Evolutionary conservation across 2,888 invertebrate genomes (phyloP).

Genomic region (Himalopsyche anomala): DNA sequence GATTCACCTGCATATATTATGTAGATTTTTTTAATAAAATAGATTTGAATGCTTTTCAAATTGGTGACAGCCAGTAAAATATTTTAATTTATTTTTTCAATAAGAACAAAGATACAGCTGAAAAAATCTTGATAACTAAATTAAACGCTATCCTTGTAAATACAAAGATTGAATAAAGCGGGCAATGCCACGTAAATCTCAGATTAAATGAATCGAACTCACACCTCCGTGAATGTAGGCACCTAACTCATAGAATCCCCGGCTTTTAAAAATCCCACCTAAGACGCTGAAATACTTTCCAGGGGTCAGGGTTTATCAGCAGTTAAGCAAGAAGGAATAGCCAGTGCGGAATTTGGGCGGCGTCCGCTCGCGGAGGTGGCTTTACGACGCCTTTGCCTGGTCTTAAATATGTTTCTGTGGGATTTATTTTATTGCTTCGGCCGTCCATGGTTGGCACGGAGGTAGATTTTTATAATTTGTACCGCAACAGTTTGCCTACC

Average conservation of each 20-base stretch:
- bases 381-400: conserved; percentile 42
- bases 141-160: too few relatives aligned
- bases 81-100: too few relatives aligned
- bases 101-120: too few relatives aligned
- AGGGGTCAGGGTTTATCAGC: conserved; percentile 43
- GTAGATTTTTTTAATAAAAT: too few relatives aligned
- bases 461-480: not conserved
- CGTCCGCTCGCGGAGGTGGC: conserved; percentile 12
- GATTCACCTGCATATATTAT: too few relatives aligned
- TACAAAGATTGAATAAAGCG: not conserved
- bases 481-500: conserved; percentile 3
- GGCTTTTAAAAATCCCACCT: conserved; percentile 42
- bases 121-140: too few relatives aligned
- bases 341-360: conserved; percentile 38
- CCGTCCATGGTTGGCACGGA: not conserved
- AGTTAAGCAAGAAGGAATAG: conserved; percentile 26
- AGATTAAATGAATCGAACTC: conserved; percentile 38
- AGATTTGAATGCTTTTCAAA: too few relatives aligned
- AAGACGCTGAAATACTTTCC: conserved; percentile 40
- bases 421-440: conserved; percentile 33
- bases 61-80: too few relatives aligned
- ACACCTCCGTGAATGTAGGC: not conserved
- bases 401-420: conserved; percentile 42
- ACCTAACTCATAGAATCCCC: conserved; percentile 41
- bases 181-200: not conserved